These are phyloP conservation scores for Tragulus kanchil DNA, from an alignment of 2,113 vertebrate species.

Conservation along the genomic window DNA sequence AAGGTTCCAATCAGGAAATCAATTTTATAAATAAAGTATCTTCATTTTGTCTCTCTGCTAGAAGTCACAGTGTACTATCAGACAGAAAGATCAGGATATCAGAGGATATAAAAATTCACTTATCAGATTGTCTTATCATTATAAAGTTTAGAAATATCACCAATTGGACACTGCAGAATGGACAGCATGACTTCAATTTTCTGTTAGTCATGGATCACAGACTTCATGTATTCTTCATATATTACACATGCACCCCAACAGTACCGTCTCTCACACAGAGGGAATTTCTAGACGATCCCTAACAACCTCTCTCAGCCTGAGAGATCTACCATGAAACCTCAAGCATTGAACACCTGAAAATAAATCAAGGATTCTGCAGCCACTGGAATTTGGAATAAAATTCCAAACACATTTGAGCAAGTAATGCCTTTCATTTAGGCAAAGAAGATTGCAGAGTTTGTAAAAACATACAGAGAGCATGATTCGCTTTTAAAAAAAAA, in stretches of 20 bases:
- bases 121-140: background rate
- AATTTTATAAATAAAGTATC: background rate
- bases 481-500: background rate
- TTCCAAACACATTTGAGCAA: background rate
- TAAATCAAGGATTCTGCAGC: background rate
- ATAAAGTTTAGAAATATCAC: background rate
- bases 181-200: background rate
- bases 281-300: background rate
- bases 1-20: background rate
- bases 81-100: background rate
- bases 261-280: background rate
- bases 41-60: background rate
- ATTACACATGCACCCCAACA: background rate
- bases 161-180: background rate
- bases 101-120: background rate
- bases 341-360: background rate
- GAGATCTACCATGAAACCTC: background rate
- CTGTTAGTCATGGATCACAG: background rate
- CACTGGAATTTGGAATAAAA: background rate
- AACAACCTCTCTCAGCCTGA: background rate
- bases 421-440: background rate
- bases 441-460: background rate
- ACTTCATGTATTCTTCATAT: background rate
- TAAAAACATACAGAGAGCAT: background rate
- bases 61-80: background rate